Conservation (phyloP, 2,113 vertebrate species). For the Phainopepla nitens region DNA sequence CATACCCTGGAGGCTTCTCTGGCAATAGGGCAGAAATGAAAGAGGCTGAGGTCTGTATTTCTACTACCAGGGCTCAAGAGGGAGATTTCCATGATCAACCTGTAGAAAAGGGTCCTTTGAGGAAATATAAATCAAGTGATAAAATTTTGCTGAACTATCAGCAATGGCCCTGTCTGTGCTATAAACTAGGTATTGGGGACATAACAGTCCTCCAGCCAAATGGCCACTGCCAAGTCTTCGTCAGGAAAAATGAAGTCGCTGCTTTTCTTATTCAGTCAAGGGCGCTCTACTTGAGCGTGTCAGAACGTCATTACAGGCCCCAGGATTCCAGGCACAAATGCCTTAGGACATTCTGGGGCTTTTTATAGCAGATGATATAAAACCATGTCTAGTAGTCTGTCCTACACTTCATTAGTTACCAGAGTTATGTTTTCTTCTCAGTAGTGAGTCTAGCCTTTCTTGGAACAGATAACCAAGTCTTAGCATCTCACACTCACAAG, state of each 20-base stretch:
- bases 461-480: not conserved
- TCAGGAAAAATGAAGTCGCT: not conserved
- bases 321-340: not conserved
- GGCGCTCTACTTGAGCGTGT: not conserved
- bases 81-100: not conserved
- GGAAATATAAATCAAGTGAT: not conserved
- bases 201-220: not conserved
- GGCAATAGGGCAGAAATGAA: not conserved
- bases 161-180: not conserved
- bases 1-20: not conserved
- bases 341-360: not conserved
- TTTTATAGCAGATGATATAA: slow-evolving; percentile 19
- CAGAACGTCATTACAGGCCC: not conserved
- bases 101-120: not conserved
- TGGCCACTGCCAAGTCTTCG: not conserved
- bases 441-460: not conserved
- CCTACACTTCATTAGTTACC: not conserved
- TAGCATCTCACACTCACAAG: not conserved
- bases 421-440: not conserved
- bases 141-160: not conserved
- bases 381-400: not conserved
- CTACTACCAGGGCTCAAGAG: not conserved
- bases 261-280: not conserved
- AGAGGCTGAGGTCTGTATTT: not conserved
- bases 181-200: not conserved